Percentiles rank a stretch among this genome's conserved stretches.
phyloP scores from a whole-genome alignment of 2,797 vertebrate genomes.

The Cetoscarus ocellatus region DNA sequence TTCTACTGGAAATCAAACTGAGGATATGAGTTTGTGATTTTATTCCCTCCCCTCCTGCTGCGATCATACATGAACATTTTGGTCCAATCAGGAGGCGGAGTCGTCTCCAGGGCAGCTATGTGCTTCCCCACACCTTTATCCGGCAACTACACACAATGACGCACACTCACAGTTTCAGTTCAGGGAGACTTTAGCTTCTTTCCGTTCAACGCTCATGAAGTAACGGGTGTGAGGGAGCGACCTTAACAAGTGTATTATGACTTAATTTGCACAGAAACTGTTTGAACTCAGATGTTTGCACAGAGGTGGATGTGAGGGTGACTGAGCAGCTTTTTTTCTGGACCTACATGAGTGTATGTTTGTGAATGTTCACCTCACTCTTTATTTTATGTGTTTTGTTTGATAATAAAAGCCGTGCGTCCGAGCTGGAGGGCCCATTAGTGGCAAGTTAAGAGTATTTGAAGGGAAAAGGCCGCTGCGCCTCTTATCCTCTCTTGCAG shows the following conservation, averaged over 20 bases:
- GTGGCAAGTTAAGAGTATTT: constrained; percentile 57
- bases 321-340: constrained; percentile 20
- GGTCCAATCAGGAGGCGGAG: constrained; percentile 34
- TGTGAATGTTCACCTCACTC: constrained; percentile 12
- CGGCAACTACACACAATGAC: constrained; percentile 28
- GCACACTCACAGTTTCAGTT: constrained; percentile 36
- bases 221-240: constrained; percentile 26
- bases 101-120: constrained; percentile 66
- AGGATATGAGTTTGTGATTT: constrained; percentile 23
- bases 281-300: constrained; percentile 66
- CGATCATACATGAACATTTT: constrained; percentile 21
- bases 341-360: constrained; percentile 2
- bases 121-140: constrained; percentile 52
- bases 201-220: constrained; percentile 13
- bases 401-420: constrained; percentile 32
- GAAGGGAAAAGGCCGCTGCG: constrained; percentile 48
- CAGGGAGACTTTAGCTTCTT: constrained; percentile 46
- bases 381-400: constrained; percentile 57
- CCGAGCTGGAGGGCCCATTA: constrained; percentile 58
- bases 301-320: constrained; percentile 48
- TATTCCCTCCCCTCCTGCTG: constrained; percentile 21
- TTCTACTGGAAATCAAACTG: constrained; percentile 20
- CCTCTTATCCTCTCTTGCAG: constrained; percentile 44
- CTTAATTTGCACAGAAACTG: constrained; percentile 70
- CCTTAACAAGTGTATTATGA: constrained; percentile 37